Evolutionary conservation across 2,888 invertebrate genomes (phyloP).

Genomic region (Caenorhabditis imperialis): DNA sequence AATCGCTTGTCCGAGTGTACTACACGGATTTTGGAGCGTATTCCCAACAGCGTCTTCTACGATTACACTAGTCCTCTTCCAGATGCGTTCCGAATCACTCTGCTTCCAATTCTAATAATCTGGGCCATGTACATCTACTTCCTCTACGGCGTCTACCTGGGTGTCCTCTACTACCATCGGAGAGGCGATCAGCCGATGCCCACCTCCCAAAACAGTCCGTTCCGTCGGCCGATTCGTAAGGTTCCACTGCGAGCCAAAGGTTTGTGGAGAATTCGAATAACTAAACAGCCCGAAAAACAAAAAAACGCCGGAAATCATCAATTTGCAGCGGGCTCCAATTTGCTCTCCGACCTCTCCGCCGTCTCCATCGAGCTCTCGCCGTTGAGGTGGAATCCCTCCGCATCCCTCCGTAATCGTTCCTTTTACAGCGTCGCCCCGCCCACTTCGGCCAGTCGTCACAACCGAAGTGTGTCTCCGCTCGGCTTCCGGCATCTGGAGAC

Average conservation of each 20-base stretch:
- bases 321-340: conserved; percentile 35
- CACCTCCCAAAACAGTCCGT: conserved; percentile 24
- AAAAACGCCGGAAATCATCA: conserved; percentile 50
- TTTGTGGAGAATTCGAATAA: neutral
- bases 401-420: neutral
- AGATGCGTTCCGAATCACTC: conserved; percentile 28
- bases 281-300: no score
- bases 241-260: conserved; percentile 29
- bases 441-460: conserved; percentile 4
- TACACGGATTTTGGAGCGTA: conserved; percentile 12
- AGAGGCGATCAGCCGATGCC: conserved; percentile 34
- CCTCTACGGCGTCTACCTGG: conserved; percentile 38
- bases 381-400: conserved; percentile 9
- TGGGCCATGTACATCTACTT: conserved; percentile 40
- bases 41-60: neutral
- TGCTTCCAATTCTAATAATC: conserved; percentile 27
- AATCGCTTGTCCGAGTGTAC: no score
- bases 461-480: conserved; percentile 25
- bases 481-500: conserved; percentile 42
- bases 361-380: conserved; percentile 22
- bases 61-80: no score
- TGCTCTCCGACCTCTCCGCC: conserved; percentile 18
- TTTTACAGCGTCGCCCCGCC: conserved; percentile 10
- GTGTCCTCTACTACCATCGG: conserved; percentile 37
- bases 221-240: conserved; percentile 37